Evolutionary conservation across 2,113 vertebrate species (phyloP).

Genomic region (Dipodomys spectabilis): DNA sequence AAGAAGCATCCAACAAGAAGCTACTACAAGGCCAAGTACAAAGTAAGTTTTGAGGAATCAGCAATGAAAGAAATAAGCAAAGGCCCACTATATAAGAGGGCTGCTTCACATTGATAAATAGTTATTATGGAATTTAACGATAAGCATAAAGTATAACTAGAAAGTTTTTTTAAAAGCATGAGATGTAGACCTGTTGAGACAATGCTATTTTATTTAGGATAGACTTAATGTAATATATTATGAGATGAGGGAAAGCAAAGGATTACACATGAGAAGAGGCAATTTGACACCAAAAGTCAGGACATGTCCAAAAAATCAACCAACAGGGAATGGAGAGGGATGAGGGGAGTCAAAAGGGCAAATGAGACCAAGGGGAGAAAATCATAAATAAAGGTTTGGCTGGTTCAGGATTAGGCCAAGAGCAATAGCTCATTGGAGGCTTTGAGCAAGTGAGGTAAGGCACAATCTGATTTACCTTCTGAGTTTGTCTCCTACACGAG

Average conservation of each 20-base stretch:
- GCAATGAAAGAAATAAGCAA: background rate
- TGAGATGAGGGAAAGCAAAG: background rate
- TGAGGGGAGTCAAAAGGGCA: accelerated
- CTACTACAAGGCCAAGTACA: background rate
- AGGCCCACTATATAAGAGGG: background rate
- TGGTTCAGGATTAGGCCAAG: background rate
- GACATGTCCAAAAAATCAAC: background rate
- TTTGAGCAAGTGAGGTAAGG: constrained; percentile 33
- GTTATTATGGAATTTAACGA: background rate
- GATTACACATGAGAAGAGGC: background rate
- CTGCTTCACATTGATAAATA: background rate
- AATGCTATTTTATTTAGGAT: background rate
- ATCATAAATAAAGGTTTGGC: background rate
- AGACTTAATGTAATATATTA: background rate
- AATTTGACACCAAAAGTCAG: background rate
- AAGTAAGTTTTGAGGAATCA: background rate
- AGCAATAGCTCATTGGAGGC: background rate
- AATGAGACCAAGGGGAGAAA: background rate
- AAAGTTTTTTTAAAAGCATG: background rate
- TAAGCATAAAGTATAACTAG: background rate
- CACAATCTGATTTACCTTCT: constrained; percentile 27
- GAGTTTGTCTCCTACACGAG: background rate
- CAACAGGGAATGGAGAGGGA: accelerated
- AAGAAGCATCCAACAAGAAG: background rate
- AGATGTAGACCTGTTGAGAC: background rate